Conservation (phyloP, 92 coral and sea anemone genomes). For the Muricea muricata region DNA sequence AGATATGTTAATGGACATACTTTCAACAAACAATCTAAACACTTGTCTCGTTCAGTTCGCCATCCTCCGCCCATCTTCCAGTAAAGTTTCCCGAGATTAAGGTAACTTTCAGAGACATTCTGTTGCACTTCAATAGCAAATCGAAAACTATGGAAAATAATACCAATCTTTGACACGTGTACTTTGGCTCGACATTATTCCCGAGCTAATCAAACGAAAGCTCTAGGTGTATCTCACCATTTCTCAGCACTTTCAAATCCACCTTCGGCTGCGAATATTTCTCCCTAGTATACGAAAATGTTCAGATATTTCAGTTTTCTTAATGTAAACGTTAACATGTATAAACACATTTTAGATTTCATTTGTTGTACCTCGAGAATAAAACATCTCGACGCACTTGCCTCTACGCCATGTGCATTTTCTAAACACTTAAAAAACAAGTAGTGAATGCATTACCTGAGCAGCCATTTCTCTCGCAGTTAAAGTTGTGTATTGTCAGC, state of each 20-base stretch:
- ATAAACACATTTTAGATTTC: not conserved
- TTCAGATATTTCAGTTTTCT: too few species aligned
- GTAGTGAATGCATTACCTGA: too few species aligned
- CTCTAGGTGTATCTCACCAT: constrained; percentile 74
- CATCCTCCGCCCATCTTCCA: constrained; percentile 94
- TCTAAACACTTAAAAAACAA: constrained; percentile 9
- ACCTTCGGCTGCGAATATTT: constrained; percentile 59
- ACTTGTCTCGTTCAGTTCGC: constrained; percentile 84
- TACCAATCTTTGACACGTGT: too few species aligned
- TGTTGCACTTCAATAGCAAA: constrained; percentile 75
- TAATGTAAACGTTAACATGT: too few species aligned
- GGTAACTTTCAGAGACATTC: constrained; percentile 74
- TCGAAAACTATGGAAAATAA: constrained; percentile 64
- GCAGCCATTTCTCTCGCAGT: too few species aligned
- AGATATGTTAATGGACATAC: too few species aligned
- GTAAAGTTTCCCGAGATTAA: constrained; percentile 86
- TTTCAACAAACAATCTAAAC: constrained; percentile 82
- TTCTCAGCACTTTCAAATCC: constrained; percentile 85
- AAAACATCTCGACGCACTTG: not conserved
- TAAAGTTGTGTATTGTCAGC: too few species aligned
- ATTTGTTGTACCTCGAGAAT: constrained; percentile 3
- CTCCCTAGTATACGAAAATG: constrained; percentile 5
- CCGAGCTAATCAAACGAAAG: too few species aligned
- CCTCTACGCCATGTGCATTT: not conserved
- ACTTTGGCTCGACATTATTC: too few species aligned